Evolutionary conservation across 2,797 vertebrate genomes (phyloP).

Genomic region (Loris lydekkerianus): DNA sequence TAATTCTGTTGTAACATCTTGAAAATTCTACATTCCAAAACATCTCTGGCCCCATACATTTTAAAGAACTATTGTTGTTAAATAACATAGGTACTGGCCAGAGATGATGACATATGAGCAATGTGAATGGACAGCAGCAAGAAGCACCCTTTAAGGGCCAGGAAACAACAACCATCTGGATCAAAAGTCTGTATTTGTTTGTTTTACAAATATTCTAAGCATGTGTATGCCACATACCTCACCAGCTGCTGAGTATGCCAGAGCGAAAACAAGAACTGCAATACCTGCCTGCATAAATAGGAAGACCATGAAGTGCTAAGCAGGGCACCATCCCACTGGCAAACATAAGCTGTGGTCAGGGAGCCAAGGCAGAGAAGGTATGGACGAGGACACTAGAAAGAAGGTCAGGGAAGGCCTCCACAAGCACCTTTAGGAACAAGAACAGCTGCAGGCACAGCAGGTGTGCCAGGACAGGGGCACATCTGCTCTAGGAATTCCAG

Average conservation of each 20-base stretch:
- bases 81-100: not conserved
- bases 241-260: accelerated
- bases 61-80: too few relatives aligned
- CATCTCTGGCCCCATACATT: not conserved
- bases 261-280: not conserved
- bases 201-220: not conserved
- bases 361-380: not conserved
- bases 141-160: not conserved
- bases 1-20: not conserved
- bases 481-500: not conserved
- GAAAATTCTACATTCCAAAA: not conserved
- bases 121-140: not conserved
- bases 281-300: not conserved
- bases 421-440: not conserved
- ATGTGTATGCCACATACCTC: accelerated
- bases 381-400: too few relatives aligned
- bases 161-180: not conserved
- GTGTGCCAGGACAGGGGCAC: not conserved
- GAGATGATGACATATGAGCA: accelerated
- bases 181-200: not conserved
- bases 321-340: not conserved
- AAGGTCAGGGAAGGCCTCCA: not conserved
- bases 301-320: not conserved
- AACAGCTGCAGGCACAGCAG: not conserved
- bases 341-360: not conserved